Evolutionary conservation across 1,140 invertebrate genomes (phyloP), one percentile per base, ranked within the genome.

Genomic region (Aethina tumida): DNA sequence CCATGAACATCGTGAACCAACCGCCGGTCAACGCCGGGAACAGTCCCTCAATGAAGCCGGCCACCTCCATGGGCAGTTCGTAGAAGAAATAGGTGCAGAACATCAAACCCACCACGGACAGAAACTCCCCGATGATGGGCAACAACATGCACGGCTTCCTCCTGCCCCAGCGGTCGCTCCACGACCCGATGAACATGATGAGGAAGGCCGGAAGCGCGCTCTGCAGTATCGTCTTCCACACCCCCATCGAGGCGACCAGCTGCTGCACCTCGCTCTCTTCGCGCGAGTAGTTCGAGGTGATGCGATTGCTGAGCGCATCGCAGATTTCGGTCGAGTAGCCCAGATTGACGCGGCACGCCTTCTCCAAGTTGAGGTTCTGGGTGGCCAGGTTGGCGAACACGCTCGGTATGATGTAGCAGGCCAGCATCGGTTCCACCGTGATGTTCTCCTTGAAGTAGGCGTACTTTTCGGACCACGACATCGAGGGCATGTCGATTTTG

Each of bases 1-100:
- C 83, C 79, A 91, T 89, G 43, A 90, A 78, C 75, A 90, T 82
- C 10, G 84, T 85, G 48, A 89, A 84, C 76, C 81, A 87, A 2
- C 86, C 86, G 1, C 84, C 84, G 4, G 82, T 81, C 1, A 92
- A 50, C 0, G 80, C 80, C 1, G 82, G 82, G 57, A 84, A 84
- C 20, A 86, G 65, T 1, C 79, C 77, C 59, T 86, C 82, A 3
- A 80, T 73, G 0, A 84, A 65, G 0, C 79, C 81, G 3, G 79
- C 77, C 0, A 73, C 77, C 63, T 86, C 81, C 67, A 87, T 81
- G 0, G 82, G 81, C n/a, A 82, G 50, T 52, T 80, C 70, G 50
- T 81, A 68, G 55, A 80, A 79, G 53, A 80, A 86, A 49, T 80
- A 84, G 2, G 84, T 82, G 56, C 83, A 84, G 0, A 86, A 52